Conservation (phyloP, 2,888 invertebrate species). For the Cephalotes varians region DNA sequence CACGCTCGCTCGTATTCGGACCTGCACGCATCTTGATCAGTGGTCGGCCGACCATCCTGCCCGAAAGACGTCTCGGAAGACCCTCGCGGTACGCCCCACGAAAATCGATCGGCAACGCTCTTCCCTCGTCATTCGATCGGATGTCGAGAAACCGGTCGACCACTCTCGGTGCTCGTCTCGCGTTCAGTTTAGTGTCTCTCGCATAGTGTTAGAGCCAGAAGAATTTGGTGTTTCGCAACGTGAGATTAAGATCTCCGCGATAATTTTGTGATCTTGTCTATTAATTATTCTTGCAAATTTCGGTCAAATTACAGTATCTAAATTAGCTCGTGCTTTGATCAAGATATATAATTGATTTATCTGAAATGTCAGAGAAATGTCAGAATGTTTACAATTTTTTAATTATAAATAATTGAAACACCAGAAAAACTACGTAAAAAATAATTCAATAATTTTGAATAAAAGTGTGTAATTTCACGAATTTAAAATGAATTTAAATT, state of each 20-base stretch:
- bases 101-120: slow-evolving; percentile 24
- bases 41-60: slow-evolving; percentile 81
- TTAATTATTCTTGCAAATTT: not conserved
- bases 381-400: not conserved
- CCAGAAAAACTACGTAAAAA: not conserved
- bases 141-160: slow-evolving; percentile 12
- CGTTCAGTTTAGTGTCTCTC: slow-evolving; percentile 30
- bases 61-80: slow-evolving; percentile 75
- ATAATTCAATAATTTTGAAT: not conserved
- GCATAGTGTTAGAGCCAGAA: not conserved
- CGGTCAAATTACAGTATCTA: not conserved
- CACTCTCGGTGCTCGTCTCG: slow-evolving; percentile 34
- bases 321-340: not conserved
- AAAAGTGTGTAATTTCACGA: not conserved
- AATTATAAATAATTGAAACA: not conserved
- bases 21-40: slow-evolving; percentile 75
- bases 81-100: slow-evolving; percentile 26
- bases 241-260: not conserved
- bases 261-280: not conserved
- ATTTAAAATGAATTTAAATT: not conserved
- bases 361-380: not conserved
- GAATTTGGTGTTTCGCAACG: not conserved
- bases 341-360: not conserved
- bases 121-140: slow-evolving; percentile 4
- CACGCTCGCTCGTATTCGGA: slow-evolving; percentile 64